Evolutionary conservation across 2,113 vertebrate species (phyloP), one percentile per base, ranked within the genome.

Genomic region (Acanthisitta chloris): DNA sequence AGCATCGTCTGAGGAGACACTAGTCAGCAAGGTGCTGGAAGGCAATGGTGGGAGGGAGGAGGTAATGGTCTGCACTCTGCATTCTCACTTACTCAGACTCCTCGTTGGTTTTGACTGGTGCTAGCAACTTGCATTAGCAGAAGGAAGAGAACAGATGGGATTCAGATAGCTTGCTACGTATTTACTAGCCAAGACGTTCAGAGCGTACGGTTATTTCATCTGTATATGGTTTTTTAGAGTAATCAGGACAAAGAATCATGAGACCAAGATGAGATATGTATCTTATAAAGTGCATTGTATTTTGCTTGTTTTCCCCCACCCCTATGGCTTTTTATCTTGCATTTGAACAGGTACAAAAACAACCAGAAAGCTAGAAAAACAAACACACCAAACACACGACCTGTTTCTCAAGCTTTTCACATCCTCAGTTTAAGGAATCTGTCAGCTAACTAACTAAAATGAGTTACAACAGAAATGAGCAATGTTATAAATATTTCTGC

Each of bases 351-450:
- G 58, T 94, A 94, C 29, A 78, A 84, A 93, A 94, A 28, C 69
- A 90, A 83, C 55, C n/a, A 81, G 64, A 88, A 92, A 64, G 38
- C 59, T 77, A 86, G 69, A 70, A 92, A 90, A 93, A 95, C 72
- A 93, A 94, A 70, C 86, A 90, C 82, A 40, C 21, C 33, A 33
- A 48, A 74, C 36, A 49, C 26, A 71, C 48, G 81, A 54, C 24
- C 36, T 49, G 25, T 93, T 95, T 94, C 92, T 96, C 92, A 95
- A 79, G 86, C 64, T 93, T 91, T 90, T 93, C 69, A 43, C 88
- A 86, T 96, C 80, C 80, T 88, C 64, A 40, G 52, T 92, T 91
- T 86, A 91, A 88, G 69, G 82, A 25, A 69, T 83, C 40, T 86
- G 59, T 78, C 3, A 0, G 10, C 76, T 65, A 77, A 29, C 65